Base-by-base conservation (phyloP, 2,113 vertebrate genomes). In the Xiphophorus couchianus region DNA sequence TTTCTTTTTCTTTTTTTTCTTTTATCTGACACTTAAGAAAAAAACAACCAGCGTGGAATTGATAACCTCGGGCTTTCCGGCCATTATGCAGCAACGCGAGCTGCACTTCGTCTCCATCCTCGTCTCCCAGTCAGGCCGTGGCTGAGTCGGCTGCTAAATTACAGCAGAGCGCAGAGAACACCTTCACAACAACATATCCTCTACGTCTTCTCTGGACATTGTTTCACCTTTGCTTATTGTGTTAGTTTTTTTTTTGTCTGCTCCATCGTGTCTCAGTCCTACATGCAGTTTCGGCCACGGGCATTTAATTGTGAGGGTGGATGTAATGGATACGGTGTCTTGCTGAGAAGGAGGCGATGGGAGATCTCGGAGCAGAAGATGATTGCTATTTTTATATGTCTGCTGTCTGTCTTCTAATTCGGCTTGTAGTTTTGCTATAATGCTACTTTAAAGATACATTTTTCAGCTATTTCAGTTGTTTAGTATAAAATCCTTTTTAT, bases 11-110 rank as follows among this genome's bases (percentile, higher is more conserved):
- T 37, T 35, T 35, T 7, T 71, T 84, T 29, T 81, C 81, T 81
- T 87, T 86, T 76, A 71, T 77, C 78, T 84, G 86, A 84, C 80
- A 66, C 67, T 31, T 77, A 12, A 67, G 35, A 9, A 37, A 62
- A 67, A 66, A 81, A 76, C 81, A 82, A 81, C 70, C 74, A 83
- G 48, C 75, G 77, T 85, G 74, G 72, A 85, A 84, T 74, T 48
- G 72, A 83, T 81, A 86, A 83, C 83, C 81, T 65, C n/a, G 61
- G 51, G 74, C 77, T 79, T 65, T 83, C 65, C 54, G 51, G 88
- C 81, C 62, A 54, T 83, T 80, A 58, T 77, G 82, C 15, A 5
- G 76, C 77, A 88, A 73, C 79, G 60, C 73, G 72, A 86, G 64
- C 37, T 17, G 3, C 33, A 25, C 80, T 74, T 42, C 25, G 33